Conservation (phyloP, 2,113 vertebrate species). For the Eonycteris spelaea region DNA sequence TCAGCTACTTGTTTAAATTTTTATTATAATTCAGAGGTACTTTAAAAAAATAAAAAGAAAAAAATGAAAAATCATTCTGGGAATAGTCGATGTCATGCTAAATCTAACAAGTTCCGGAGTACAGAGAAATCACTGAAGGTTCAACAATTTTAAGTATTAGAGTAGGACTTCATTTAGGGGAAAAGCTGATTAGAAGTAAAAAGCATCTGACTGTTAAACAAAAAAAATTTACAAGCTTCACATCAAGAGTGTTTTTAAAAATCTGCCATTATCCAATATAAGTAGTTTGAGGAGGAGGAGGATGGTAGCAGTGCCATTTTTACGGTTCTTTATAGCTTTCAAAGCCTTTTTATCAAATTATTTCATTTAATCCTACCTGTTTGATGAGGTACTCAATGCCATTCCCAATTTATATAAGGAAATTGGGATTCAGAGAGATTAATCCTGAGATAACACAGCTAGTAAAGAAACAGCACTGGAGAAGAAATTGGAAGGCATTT, state of each 20-base stretch:
- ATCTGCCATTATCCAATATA: background rate
- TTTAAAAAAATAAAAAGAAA: background rate
- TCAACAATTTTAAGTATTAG: background rate
- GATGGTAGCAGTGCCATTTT: background rate
- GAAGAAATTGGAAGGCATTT: background rate
- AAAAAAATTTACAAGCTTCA: background rate
- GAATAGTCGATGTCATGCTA: background rate
- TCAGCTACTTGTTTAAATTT: conserved; percentile 32
- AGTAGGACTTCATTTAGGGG: background rate
- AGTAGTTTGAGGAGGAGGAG: background rate
- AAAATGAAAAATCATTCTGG: background rate
- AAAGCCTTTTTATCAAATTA: background rate
- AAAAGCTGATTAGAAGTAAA: background rate
- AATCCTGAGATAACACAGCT: background rate
- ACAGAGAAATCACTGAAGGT: background rate
- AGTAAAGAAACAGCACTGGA: background rate
- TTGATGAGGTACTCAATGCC: background rate
- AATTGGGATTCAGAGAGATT: background rate
- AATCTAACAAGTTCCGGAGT: background rate
- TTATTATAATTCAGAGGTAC: background rate
- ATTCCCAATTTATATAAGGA: background rate
- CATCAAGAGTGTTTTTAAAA: background rate
- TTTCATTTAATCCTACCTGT: background rate
- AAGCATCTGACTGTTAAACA: background rate
- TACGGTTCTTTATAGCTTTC: background rate